Conservation (phyloP, 2,797 vertebrate species). For the Monodelphis domestica region DNA sequence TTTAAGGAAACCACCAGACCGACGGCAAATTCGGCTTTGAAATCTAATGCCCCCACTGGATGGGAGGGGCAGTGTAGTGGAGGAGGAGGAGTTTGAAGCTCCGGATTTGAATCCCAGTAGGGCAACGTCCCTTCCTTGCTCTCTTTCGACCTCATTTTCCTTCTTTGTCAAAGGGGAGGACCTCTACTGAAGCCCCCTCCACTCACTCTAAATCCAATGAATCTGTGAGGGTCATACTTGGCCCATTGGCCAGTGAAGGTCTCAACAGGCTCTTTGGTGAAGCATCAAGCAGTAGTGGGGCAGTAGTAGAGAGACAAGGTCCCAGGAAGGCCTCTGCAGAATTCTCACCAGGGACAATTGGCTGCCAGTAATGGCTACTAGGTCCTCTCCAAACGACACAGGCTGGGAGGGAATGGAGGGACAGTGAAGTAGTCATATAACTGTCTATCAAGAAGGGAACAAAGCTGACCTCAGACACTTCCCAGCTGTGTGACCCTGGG, state of each 20-base stretch:
- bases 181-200: not conserved
- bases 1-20: slow-evolving; percentile 47
- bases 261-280: slow-evolving; percentile 22
- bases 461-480: too few species aligned
- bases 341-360: slow-evolving; percentile 20
- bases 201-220: not conserved
- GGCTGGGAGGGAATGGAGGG: not conserved
- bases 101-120: slow-evolving; percentile 12
- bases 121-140: not conserved
- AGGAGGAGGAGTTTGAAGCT: slow-evolving; percentile 11
- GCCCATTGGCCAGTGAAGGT: not conserved
- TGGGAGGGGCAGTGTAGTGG: not conserved
- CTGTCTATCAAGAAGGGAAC: not conserved
- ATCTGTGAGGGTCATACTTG: not conserved
- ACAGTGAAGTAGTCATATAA: not conserved
- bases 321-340: slow-evolving; percentile 18
- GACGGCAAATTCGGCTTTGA: slow-evolving; percentile 7
- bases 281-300: not conserved
- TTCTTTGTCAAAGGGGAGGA: not conserved
- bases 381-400: not conserved
- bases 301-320: not conserved
- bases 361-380: not conserved
- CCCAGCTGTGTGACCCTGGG: too few species aligned
- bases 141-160: not conserved
- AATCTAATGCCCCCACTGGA: not conserved